phyloP scores from a whole-genome alignment of 2,113 vertebrate genomes.

The Poecilia latipinna region DNA sequence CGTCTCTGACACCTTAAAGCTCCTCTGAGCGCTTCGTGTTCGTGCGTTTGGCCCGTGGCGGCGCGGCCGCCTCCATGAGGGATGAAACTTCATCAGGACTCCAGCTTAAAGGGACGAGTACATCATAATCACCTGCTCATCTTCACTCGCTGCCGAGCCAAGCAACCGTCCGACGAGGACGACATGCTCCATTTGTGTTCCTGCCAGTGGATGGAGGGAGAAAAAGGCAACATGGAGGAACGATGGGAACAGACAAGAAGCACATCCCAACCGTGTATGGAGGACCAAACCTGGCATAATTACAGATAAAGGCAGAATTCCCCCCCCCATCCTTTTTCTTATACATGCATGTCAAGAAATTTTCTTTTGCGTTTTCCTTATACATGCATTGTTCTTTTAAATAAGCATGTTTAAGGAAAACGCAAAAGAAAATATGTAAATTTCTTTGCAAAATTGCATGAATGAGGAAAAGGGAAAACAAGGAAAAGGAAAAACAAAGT shows the following conservation, averaged over 20 bases:
- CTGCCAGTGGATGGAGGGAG: slow-evolving; percentile 16
- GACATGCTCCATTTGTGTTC: slow-evolving; percentile 33
- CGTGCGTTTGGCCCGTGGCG: background rate
- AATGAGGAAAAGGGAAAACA: too few species aligned
- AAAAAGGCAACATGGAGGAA: slow-evolving; percentile 10
- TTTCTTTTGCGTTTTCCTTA: too few species aligned
- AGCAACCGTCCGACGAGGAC: slow-evolving; percentile 46
- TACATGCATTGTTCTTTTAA: too few species aligned
- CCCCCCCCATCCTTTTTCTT: too few species aligned
- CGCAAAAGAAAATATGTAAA: too few species aligned
- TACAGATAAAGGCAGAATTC: too few species aligned
- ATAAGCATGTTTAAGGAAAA: too few species aligned
- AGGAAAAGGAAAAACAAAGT: too few species aligned
- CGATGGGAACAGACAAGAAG: background rate
- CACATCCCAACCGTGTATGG: background rate
- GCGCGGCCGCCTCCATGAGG: slow-evolving; percentile 9
- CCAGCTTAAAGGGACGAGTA: slow-evolving; percentile 23
- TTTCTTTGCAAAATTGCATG: too few species aligned
- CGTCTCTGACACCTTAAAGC: background rate
- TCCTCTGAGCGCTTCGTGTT: background rate
- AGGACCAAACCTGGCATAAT: too few species aligned
- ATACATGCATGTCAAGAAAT: too few species aligned
- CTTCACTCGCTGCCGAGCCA: slow-evolving; percentile 18
- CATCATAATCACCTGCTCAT: slow-evolving; percentile 48
- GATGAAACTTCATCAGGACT: slow-evolving; percentile 27